Evolutionary conservation across 2,888 invertebrate genomes (phyloP).

Genomic region (Ichneumoninae sp.): DNA sequence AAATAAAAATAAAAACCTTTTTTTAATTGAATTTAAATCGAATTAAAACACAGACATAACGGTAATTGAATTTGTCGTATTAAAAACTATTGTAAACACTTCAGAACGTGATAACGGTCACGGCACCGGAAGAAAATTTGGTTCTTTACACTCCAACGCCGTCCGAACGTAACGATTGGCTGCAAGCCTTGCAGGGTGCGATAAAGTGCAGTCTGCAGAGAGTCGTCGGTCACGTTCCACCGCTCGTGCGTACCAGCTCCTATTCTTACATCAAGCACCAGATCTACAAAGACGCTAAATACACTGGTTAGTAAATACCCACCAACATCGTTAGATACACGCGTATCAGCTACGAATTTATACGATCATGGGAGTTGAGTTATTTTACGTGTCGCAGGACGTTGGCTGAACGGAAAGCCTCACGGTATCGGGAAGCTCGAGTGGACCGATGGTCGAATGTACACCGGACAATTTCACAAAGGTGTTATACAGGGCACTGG

Average conservation of each 20-base stretch:
- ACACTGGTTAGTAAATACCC: constrained; percentile 85
- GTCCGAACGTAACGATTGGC: constrained; percentile 92
- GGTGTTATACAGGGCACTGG: constrained; percentile 91
- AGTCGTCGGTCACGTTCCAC: constrained; percentile 88
- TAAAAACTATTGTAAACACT: constrained; percentile 49
- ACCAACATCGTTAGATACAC: constrained; percentile 17
- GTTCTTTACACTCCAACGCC: constrained; percentile 88
- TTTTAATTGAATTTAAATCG: too few relatives aligned
- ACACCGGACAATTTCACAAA: constrained; percentile 92
- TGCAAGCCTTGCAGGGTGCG: constrained; percentile 90
- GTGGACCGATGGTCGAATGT: constrained; percentile 92
- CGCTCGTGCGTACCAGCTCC: constrained; percentile 89
- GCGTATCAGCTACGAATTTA: constrained; percentile 2
- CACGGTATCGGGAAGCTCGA: constrained; percentile 93
- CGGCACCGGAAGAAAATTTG: constrained; percentile 92
- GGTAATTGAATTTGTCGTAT: neutral
- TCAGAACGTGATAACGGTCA: constrained; percentile 88
- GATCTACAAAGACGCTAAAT: constrained; percentile 91
- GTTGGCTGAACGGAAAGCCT: constrained; percentile 93
- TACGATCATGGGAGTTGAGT: constrained; percentile 7
- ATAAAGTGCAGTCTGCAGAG: constrained; percentile 89
- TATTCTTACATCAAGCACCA: constrained; percentile 90
- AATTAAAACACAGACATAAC: neutral
- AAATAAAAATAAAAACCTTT: neutral
- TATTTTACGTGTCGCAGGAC: constrained; percentile 82